Evolutionary conservation across 2,797 vertebrate species (phyloP).

Genomic region (Sebastes trivittatus): DNA sequence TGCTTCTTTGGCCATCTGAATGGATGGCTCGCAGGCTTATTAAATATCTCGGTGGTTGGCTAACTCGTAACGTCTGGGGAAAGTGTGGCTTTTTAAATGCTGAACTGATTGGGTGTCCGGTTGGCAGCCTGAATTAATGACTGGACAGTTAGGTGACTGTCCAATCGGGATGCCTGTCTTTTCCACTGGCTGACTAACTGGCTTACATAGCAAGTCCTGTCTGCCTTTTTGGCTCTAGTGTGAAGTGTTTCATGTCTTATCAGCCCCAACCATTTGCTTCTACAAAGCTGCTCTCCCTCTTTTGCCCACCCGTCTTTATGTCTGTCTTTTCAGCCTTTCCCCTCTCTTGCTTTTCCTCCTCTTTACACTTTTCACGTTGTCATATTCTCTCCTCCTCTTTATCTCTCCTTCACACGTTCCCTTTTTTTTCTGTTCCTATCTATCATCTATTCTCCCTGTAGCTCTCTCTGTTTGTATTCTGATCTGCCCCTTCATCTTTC

Average conservation of each 20-base stretch:
- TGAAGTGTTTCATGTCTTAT: constrained; percentile 75
- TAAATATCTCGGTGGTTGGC: constrained; percentile 30
- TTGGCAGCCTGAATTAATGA: constrained; percentile 35
- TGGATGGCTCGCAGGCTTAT: constrained; percentile 30
- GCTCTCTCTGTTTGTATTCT: constrained; percentile 43
- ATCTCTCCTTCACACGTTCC: constrained; percentile 40
- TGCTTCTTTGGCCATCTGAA: constrained; percentile 20
- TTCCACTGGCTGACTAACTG: constrained; percentile 42
- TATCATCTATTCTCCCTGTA: constrained; percentile 17
- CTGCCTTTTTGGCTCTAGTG: constrained; percentile 55
- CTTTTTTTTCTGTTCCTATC: constrained; percentile 3
- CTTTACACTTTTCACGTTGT: constrained; percentile 21
- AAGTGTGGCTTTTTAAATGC: constrained; percentile 36
- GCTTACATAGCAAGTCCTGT: constrained; percentile 49
- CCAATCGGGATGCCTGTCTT: constrained; percentile 23
- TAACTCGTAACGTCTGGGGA: constrained; percentile 18
- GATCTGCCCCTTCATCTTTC: constrained; percentile 40
- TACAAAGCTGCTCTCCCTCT: constrained; percentile 61
- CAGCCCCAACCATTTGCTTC: constrained; percentile 72
- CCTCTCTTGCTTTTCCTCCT: constrained; percentile 8
- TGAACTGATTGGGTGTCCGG: constrained; percentile 18
- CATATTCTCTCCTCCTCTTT: constrained; percentile 18
- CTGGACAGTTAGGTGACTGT: constrained; percentile 37
- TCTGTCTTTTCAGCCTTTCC: constrained; percentile 36
- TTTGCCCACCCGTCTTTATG: constrained; percentile 28